Base-by-base conservation (phyloP, 2,113 vertebrate species). In the Brachypodius melanocephalos region DNA sequence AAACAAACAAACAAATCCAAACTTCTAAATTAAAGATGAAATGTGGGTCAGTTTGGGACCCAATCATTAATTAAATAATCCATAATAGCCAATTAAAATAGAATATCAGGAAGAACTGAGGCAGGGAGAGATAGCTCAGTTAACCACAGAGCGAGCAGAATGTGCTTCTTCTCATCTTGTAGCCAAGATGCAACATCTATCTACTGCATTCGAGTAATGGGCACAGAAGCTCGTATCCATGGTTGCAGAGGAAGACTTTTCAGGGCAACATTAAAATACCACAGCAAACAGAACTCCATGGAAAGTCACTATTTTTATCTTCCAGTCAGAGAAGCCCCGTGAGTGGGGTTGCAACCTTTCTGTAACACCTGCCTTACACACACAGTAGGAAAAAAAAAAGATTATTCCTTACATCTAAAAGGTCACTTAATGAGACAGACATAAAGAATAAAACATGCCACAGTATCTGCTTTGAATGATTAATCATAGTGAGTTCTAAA, bases 1-100 rank as follows among this genome's bases (percentile, higher is more conserved):
- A 77, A 95, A 91, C n/a, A 69, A 92, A 95, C 49, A 96, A 88
- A 95, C 4, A 86, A 90, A 93, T 73, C 2, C 52, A 77, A 93
- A 71, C 43, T 71, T 79, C 55, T 69, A 88, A 91, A 91, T 83
- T 79, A 74, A 78, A 77, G 59, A 85, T 43, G 82, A 95, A 93
- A 77, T 57, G 14, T 55, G 38, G 85, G 75, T 79, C 71, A 90
- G 52, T 90, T 77, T 93, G 43, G 28, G 78, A 74, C 75, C 71
- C 54, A 83, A 29, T 88, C 19, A 59, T 76, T 74, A 91, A 69
- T 77, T 90, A 85, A 89, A 85, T 42, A 79, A 81, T 46, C 38
- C 28, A 58, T 88, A 93, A 83, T 19, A 85, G 85, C 43, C 82
- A 90, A 85, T 94, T 96, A 88, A 95, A 89, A 85, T 42, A 80